Base-by-base conservation (phyloP, 92 coral and sea anemone genomes). In the Phenganax stokvisi region DNA sequence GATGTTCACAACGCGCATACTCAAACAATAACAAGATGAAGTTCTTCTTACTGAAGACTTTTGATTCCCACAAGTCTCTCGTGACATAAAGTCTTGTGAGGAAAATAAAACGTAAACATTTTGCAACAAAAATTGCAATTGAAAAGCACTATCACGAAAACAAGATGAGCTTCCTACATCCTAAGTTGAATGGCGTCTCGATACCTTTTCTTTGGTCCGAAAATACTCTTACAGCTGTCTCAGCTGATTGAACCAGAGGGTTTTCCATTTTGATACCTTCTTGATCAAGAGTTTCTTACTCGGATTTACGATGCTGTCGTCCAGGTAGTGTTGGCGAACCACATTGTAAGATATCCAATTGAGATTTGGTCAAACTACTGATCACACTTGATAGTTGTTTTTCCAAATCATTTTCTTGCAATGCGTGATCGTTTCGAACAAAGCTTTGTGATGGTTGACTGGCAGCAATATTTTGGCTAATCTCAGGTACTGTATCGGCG, bases 361-460 rank as follows among this genome's bases (percentile, higher is more conserved):
- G 73, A 16, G 73, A 68, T 68, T 68, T 68, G 73, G 73, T 68
- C 16, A 68, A 68, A 68, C 5, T 30, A 68, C 52, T 68, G 47
- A 68, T 51, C 7, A 68, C 73, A 68, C 16, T 68, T 29, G 73
- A 68, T 68, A 68, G 11, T 53, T 37, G 52, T 30, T 10, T 68
- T 37, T 68, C 73, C 10, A 68, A 68, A 68, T 68, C 16, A 7
- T 68, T 3, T 30, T 68, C 73, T 68, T 68, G 53, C 13, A 30
- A 13, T 68, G 73, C 31, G 10, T 37, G 73, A 37, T 20, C 5
- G 16, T 10, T 13, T 68, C 20, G 70, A 64, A 30, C 73, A 37
- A 37, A 37, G 47, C 47, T 37, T 29, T 68, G 73, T 10, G 53
- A 30, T 0, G 73, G 55, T 68, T 17, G 67, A 61, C 15, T 29